Conservation (phyloP, 2,888 invertebrate genomes). For the Scaptomyza cyrtandrae region DNA sequence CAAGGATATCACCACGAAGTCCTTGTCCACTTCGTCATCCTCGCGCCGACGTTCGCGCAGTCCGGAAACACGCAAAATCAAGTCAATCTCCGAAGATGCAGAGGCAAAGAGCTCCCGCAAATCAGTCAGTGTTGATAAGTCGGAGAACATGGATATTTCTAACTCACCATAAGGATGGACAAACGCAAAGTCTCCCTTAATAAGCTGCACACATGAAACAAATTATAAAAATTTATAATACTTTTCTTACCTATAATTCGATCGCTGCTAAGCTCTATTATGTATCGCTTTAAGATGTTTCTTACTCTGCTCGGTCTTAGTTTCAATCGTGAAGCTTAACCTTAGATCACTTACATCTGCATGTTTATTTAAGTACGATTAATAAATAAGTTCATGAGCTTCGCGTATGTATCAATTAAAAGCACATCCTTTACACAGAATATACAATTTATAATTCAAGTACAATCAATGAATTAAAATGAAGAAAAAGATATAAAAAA, state of each 20-base stretch:
- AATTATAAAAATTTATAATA: conserved; percentile 11
- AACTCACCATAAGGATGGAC: conserved; percentile 88
- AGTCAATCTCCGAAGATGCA: conserved; percentile 80
- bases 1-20: conserved; percentile 76
- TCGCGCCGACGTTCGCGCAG: conserved; percentile 82
- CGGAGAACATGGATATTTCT: conserved; percentile 92
- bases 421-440: not conserved
- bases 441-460: not conserved
- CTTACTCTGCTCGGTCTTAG: conserved; percentile 33
- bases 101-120: conserved; percentile 82
- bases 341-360: conserved; percentile 29
- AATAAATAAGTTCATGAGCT: conserved; percentile 23
- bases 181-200: conserved; percentile 1
- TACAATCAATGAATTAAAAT: not conserved
- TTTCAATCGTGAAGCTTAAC: conserved; percentile 41
- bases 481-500: not conserved
- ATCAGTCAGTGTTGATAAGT: conserved; percentile 86
- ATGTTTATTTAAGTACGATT: conserved; percentile 37
- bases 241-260: conserved; percentile 31
- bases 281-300: conserved; percentile 23
- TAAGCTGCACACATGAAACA: conserved; percentile 8
- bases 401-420: conserved; percentile 21
- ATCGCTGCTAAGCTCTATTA: conserved; percentile 8
- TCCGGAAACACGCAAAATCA: conserved; percentile 82
- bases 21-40: conserved; percentile 72